Percentiles rank a stretch among this genome's conserved stretches.
Conservation (phyloP, 2,888 invertebrate genomes). For the Ophioninae sp. region DNA sequence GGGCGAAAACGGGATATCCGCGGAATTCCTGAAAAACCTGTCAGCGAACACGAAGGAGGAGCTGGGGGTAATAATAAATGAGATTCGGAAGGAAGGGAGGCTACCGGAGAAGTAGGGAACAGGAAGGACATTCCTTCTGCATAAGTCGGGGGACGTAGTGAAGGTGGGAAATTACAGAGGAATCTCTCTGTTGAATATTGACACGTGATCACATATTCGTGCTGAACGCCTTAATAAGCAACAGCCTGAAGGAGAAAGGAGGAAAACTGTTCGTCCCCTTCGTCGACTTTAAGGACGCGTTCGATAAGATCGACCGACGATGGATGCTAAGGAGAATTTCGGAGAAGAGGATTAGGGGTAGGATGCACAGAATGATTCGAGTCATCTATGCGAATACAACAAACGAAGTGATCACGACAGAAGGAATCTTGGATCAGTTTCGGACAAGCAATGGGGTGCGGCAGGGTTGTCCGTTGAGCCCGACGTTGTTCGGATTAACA, state of each 20-base stretch:
- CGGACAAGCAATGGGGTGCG: conserved; percentile 30
- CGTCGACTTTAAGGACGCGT: conserved; percentile 28
- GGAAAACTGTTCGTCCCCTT: conserved; percentile 20
- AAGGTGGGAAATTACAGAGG: conserved; percentile 28
- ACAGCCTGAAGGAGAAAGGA: conserved; percentile 5
- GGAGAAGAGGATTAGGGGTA: conserved; percentile 32
- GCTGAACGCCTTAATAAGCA: conserved; percentile 18
- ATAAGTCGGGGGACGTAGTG: conserved; percentile 30
- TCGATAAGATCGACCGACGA: conserved; percentile 18
- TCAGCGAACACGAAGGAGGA: neutral
- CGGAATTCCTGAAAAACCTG: conserved; percentile 32
- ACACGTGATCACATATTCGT: conserved; percentile 30
- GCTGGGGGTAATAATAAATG: neutral
- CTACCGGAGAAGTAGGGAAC: conserved; percentile 26
- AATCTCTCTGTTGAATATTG: conserved; percentile 16
- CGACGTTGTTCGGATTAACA: conserved; percentile 23
- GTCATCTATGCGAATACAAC: conserved; percentile 43
- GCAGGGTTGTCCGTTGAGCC: conserved; percentile 44
- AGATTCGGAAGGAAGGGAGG: conserved; percentile 14
- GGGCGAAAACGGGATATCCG: conserved; percentile 25
- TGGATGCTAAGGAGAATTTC: conserved; percentile 25
- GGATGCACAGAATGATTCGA: conserved; percentile 31
- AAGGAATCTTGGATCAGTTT: conserved; percentile 27
- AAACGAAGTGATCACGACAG: conserved; percentile 28
- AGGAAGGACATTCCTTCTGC: conserved; percentile 18